These are phyloP conservation scores for Seriola dumerili DNA, from an alignment of 2,113 vertebrate genomes.

Conservation along the genomic window DNA sequence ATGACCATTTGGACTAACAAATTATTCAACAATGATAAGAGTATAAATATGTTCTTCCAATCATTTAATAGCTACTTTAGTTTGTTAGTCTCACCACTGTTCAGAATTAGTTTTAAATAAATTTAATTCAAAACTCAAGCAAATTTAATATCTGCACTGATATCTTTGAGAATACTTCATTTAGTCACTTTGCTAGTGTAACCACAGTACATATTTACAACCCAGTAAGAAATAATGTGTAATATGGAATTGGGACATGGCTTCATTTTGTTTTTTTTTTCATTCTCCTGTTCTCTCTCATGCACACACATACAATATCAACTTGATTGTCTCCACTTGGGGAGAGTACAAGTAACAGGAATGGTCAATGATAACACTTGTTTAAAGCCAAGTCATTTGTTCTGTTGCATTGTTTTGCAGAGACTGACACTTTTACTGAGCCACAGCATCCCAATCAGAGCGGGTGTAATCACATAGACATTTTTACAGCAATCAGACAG, in stretches of 20 bases:
- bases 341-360: constrained; percentile 24
- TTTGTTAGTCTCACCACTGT: background rate
- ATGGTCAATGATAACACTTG: constrained; percentile 40
- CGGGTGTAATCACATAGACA: constrained; percentile 64
- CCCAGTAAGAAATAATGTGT: background rate
- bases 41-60: constrained; percentile 2
- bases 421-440: constrained; percentile 49
- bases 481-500: constrained; percentile 68
- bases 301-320: constrained; percentile 25
- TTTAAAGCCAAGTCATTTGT: constrained; percentile 60
- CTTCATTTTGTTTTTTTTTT: background rate
- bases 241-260: background rate
- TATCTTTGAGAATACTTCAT: background rate
- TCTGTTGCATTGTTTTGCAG: constrained; percentile 56
- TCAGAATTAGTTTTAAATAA: constrained; percentile 18
- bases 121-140: background rate
- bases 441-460: constrained; percentile 62
- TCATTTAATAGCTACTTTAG: background rate
- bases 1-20: constrained; percentile 2
- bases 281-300: background rate
- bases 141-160: background rate
- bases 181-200: background rate
- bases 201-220: background rate
- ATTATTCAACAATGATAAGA: background rate
- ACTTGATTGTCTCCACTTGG: constrained; percentile 32